Conservation (phyloP, 2,888 invertebrate genomes). For the Esperia sulphurella region DNA sequence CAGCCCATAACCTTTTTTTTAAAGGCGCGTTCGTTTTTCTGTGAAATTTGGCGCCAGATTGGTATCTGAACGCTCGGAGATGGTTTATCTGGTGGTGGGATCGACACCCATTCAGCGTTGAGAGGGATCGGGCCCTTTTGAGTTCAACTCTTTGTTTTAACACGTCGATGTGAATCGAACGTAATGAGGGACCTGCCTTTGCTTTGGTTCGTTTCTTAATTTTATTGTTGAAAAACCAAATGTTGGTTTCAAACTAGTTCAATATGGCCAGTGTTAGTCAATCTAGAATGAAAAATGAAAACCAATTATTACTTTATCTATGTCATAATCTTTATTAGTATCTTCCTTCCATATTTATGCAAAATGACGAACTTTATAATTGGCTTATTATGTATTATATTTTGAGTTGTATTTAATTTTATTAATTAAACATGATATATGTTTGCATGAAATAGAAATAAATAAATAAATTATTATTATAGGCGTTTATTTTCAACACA, state of each 20-base stretch:
- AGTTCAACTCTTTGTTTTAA: constrained; percentile 50
- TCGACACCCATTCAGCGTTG: constrained; percentile 56
- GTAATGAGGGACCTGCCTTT: constrained; percentile 39
- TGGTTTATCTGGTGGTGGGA: constrained; percentile 54
- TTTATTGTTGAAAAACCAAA: background rate
- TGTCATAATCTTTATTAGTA: too few species aligned
- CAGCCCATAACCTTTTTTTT: constrained; percentile 24
- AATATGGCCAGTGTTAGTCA: background rate
- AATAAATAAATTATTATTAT: too few species aligned
- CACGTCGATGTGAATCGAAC: constrained; percentile 39
- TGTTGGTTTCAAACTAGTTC: background rate
- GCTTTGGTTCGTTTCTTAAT: background rate
- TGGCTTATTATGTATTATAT: too few species aligned
- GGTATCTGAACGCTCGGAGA: constrained; percentile 41
- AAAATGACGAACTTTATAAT: too few species aligned
- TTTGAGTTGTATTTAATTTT: too few species aligned
- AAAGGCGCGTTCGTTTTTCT: constrained; percentile 44
- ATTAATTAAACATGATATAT: too few species aligned
- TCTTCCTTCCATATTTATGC: too few species aligned
- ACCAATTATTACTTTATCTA: background rate
- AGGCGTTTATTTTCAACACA: too few species aligned
- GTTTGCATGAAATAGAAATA: too few species aligned
- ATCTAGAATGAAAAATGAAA: background rate
- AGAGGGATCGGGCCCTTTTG: constrained; percentile 50
- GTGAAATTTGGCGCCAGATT: constrained; percentile 75